Percentiles rank a stretch among this genome's conserved stretches.
Evolutionary conservation across 2,888 invertebrate species (phyloP).

Genomic region (Aporophyla lueneburgensis): DNA sequence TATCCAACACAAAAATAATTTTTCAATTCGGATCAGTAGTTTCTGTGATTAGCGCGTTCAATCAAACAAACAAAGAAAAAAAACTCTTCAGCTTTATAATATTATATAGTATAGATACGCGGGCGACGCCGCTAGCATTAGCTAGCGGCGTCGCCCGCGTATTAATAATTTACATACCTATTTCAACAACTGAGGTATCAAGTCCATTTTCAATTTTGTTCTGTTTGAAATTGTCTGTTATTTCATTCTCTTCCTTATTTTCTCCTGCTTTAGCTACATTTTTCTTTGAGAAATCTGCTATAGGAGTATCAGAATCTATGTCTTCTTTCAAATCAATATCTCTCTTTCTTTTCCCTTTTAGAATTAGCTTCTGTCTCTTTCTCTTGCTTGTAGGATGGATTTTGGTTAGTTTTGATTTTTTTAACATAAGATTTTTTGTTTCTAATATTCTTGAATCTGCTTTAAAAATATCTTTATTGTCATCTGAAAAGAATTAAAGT

Average conservation of each 20-base stretch:
- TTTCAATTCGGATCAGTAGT: no score
- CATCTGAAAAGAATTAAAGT: conserved; percentile 37
- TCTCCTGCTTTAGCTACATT: conserved; percentile 11
- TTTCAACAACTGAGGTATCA: conserved; percentile 9
- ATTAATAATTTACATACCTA: conserved; percentile 34
- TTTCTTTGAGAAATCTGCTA: conserved; percentile 68
- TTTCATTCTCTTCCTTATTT: conserved; percentile 10
- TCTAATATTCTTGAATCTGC: conserved; percentile 8
- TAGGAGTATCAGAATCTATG: conserved; percentile 76
- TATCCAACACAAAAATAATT: no score
- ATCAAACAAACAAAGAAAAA: no score
- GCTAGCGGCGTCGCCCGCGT: no score
- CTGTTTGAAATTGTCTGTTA: neutral
- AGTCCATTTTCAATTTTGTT: neutral
- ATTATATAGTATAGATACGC: no score
- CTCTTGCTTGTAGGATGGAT: conserved; percentile 37
- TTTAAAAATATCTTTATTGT: conserved; percentile 31
- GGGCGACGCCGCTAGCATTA: no score
- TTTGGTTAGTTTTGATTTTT: conserved; percentile 19
- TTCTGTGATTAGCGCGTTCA: no score
- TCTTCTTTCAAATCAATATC: conserved; percentile 48
- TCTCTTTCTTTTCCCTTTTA: conserved; percentile 46
- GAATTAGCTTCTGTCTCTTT: conserved; percentile 57
- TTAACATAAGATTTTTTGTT: neutral
- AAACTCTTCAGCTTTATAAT: no score